phyloP scores from a whole-genome alignment of 1,140 invertebrate genomes.

The Drosophila ercepeae region DNA sequence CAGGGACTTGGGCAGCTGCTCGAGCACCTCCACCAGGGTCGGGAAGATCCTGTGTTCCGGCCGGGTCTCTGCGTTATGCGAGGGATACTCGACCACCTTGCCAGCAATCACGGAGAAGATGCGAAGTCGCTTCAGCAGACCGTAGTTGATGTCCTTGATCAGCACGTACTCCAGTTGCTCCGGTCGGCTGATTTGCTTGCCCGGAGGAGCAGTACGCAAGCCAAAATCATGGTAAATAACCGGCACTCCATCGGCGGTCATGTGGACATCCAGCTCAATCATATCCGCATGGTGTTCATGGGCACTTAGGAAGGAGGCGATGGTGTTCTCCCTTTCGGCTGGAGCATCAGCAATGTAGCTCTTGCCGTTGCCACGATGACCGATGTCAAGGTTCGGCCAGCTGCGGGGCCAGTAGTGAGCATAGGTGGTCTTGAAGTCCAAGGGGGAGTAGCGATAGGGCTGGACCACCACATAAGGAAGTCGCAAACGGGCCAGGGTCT shows the following conservation, averaged over 20 bases:
- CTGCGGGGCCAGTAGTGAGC: constrained; percentile 93
- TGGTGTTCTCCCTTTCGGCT: constrained; percentile 95
- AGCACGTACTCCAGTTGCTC: constrained; percentile 94
- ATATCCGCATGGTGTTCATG: constrained; percentile 95
- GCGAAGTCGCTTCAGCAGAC: constrained; percentile 94
- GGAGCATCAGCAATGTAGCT: constrained; percentile 88
- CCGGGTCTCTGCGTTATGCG: constrained; percentile 66
- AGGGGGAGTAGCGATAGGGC: constrained; percentile 88
- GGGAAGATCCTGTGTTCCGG: constrained; percentile 97
- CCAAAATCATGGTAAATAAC: constrained; percentile 98
- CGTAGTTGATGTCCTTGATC: constrained; percentile 94
- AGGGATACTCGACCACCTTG: constrained; percentile 71
- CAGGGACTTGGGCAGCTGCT: constrained; percentile 91
- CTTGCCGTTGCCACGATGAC: constrained; percentile 93
- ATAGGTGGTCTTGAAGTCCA: constrained; percentile 92
- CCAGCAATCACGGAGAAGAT: constrained; percentile 82
- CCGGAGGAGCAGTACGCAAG: constrained; percentile 92
- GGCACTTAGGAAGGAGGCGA: constrained; percentile 95
- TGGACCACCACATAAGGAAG: constrained; percentile 87
- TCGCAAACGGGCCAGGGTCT: constrained; percentile 87
- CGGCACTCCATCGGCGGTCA: constrained; percentile 96
- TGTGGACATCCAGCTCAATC: constrained; percentile 97
- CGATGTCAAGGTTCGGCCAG: constrained; percentile 94
- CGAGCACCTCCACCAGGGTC: constrained; percentile 92
- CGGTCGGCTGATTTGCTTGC: constrained; percentile 88